Evolutionary conservation across 2,797 vertebrate genomes (phyloP).

Genomic region (Microchirus variegatus): DNA sequence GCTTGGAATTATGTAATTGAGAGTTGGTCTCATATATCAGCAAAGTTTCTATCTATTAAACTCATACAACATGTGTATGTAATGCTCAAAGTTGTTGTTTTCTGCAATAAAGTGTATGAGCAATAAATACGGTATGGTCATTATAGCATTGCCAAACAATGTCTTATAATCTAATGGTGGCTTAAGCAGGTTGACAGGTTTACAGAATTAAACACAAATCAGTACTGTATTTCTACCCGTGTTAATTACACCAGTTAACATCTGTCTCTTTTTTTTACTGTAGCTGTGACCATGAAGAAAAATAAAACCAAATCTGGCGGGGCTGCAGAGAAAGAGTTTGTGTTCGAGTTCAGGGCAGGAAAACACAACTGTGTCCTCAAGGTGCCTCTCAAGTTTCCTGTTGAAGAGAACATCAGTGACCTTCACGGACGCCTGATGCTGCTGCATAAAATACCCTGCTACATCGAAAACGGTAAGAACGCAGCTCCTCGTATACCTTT

Average conservation of each 20-base stretch:
- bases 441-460: constrained; percentile 92
- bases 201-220: background rate
- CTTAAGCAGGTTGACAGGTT: too few species aligned
- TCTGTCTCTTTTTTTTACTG: background rate
- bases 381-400: constrained; percentile 90
- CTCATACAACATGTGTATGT: too few species aligned
- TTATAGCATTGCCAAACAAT: too few species aligned
- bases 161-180: too few species aligned
- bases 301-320: constrained; percentile 78
- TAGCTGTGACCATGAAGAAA: constrained; percentile 85
- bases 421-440: constrained; percentile 91
- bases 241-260: background rate
- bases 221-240: too few species aligned
- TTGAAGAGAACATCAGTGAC: constrained; percentile 87
- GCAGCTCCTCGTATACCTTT: background rate
- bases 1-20: too few species aligned
- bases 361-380: constrained; percentile 85
- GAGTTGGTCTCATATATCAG: too few species aligned
- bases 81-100: too few species aligned
- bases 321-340: constrained; percentile 87
- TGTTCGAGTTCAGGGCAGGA: constrained; percentile 88
- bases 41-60: too few species aligned
- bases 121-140: too few species aligned
- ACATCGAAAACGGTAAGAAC: constrained; percentile 90
- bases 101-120: too few species aligned